phyloP scores from a whole-genome alignment of 2,113 vertebrate species.

The Neolamprologus sp. region DNA sequence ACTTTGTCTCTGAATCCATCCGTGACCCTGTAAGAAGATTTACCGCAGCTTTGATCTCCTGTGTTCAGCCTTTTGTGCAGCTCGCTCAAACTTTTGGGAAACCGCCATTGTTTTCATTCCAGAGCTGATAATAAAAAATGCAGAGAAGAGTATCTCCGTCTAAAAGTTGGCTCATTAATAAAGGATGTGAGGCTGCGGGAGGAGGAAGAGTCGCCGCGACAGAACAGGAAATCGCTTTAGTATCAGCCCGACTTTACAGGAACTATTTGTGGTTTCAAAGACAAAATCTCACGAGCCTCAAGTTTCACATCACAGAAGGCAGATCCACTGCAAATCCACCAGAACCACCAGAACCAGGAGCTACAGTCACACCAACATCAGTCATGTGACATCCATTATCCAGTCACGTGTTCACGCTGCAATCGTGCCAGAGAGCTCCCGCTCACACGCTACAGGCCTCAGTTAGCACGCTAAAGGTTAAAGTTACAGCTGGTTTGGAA shows the following conservation, averaged over 20 bases:
- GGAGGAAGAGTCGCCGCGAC: background rate
- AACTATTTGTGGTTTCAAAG: background rate
- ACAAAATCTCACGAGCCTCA: background rate
- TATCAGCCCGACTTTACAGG: background rate
- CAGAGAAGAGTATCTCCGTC: background rate
- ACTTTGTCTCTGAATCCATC: slow-evolving; percentile 37
- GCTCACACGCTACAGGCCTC: background rate
- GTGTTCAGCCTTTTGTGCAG: background rate
- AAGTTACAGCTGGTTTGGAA: background rate
- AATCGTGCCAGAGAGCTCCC: background rate
- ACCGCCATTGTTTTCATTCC: background rate
- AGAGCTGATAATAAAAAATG: background rate
- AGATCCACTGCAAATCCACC: background rate
- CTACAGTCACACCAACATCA: background rate
- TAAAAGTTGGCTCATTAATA: background rate
- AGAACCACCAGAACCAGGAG: background rate
- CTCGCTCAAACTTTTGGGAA: background rate
- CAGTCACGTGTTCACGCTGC: background rate
- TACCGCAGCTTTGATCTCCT: background rate
- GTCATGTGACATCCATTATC: background rate
- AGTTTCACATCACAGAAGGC: background rate
- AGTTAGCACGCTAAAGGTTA: background rate
- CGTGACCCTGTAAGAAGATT: slow-evolving; percentile 50
- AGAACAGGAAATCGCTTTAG: background rate
- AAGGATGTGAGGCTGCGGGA: background rate